Percentiles rank a stretch among this genome's conserved stretches.
Conservation (phyloP, 1,140 invertebrate genomes). For the Pseudomyrmex flavicornis region DNA sequence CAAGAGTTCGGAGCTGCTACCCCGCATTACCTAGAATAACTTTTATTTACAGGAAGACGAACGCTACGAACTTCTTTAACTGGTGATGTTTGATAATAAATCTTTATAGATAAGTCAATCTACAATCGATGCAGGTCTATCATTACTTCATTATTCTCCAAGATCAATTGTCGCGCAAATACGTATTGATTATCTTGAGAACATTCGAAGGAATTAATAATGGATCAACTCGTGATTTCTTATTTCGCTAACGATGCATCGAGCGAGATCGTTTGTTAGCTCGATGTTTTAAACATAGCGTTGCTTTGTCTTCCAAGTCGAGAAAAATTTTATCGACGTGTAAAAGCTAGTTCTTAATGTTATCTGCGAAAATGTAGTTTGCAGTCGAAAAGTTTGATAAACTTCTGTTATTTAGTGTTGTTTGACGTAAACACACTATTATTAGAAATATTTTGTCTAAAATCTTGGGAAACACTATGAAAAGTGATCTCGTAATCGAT, state of each 20-base stretch:
- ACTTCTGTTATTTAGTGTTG: constrained; percentile 24
- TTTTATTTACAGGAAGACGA: constrained; percentile 53
- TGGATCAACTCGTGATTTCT: background rate
- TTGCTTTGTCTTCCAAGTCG: background rate
- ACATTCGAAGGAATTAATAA: background rate
- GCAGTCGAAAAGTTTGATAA: background rate
- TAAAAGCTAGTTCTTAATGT: background rate
- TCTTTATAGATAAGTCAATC: constrained; percentile 61
- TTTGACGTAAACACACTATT: background rate
- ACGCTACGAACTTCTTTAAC: constrained; percentile 57
- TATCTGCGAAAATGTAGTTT: background rate
- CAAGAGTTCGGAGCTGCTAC: constrained; percentile 93
- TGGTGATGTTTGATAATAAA: no score
- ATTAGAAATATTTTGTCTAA: background rate
- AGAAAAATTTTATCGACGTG: constrained; percentile 23
- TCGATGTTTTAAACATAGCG: constrained; percentile 11
- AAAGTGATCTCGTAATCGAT: constrained; percentile 1
- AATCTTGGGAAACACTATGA: background rate
- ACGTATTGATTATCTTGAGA: constrained; percentile 18
- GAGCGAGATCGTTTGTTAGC: constrained; percentile 34
- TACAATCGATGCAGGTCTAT: constrained; percentile 18
- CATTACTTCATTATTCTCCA: constrained; percentile 30
- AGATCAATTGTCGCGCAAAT: constrained; percentile 39
- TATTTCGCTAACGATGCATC: constrained; percentile 37
- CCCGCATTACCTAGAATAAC: constrained; percentile 87